phyloP scores from a whole-genome alignment of 1,140 invertebrate species.

The Solen grandis region DNA sequence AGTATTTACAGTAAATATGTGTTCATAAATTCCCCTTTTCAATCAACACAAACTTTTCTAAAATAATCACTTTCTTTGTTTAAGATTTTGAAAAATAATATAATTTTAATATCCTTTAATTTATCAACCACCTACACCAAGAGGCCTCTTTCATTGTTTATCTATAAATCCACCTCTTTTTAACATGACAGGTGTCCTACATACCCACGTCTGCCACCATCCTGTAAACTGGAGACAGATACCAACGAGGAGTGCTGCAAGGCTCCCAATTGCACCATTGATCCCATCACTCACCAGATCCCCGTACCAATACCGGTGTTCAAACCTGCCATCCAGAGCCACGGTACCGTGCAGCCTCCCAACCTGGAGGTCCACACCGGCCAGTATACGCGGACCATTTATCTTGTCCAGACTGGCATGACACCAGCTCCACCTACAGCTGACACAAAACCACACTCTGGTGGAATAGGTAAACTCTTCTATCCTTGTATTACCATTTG shows the following conservation, averaged over 20 bases:
- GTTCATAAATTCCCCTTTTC: no score
- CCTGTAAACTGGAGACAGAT: constrained; percentile 67
- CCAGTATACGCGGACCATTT: constrained; percentile 46
- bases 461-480: constrained; percentile 61
- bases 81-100: no score
- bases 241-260: constrained; percentile 70
- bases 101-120: no score
- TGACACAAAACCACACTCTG: constrained; percentile 15
- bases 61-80: no score
- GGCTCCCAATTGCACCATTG: constrained; percentile 66
- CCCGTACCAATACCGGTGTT: constrained; percentile 62
- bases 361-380: constrained; percentile 30
- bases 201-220: constrained; percentile 65
- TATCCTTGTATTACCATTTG: no score
- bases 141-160: no score
- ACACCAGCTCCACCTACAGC: constrained; percentile 63
- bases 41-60: no score
- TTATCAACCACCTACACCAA: no score
- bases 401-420: constrained; percentile 53
- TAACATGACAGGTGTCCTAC: constrained; percentile 64
- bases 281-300: constrained; percentile 61
- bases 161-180: no score
- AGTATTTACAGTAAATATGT: no score
- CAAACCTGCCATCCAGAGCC: constrained; percentile 42
- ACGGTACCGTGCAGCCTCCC: constrained; percentile 54